Conservation (phyloP, 2,113 vertebrate species). For the Hippotragus niger region DNA sequence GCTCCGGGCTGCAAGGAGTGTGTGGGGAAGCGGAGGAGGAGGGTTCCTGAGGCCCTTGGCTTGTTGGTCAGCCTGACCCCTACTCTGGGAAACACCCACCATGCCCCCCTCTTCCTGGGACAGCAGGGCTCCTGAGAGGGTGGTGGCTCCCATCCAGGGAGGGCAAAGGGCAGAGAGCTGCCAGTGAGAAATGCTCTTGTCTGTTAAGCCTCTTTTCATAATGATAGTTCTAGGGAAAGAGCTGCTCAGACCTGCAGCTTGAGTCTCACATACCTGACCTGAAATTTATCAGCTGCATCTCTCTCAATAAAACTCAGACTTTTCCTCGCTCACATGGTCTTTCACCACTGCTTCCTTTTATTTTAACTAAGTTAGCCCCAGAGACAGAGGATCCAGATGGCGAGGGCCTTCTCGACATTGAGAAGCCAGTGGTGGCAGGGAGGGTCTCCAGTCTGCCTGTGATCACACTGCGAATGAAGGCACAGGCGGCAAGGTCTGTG, state of each 20-base stretch:
- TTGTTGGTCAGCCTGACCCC: not conserved
- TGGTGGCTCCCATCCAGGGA: not conserved
- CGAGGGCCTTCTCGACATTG: too few species aligned
- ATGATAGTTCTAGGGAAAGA: not conserved
- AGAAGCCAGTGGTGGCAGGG: accelerated
- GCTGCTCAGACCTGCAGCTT: not conserved
- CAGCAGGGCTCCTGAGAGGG: not conserved
- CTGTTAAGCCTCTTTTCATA: not conserved
- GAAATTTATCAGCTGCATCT: not conserved
- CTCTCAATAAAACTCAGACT: not conserved
- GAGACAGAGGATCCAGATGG: not conserved
- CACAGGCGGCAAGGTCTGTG: not conserved
- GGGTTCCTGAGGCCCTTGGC: not conserved
- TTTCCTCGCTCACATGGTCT: not conserved
- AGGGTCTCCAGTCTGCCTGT: not conserved
- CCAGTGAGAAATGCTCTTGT: not conserved
- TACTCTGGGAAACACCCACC: not conserved
- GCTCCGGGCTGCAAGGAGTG: not conserved
- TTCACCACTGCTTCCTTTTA: not conserved
- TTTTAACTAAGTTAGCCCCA: not conserved
- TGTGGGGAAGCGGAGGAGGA: not conserved
- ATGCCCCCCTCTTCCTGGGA: not conserved
- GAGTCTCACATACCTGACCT: not conserved
- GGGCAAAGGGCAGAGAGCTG: not conserved
- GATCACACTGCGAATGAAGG: accelerated